Evolutionary conservation across 2,888 invertebrate genomes (phyloP), one percentile per base, ranked within the genome.

Genomic region (Diloba caeruleocephala): DNA sequence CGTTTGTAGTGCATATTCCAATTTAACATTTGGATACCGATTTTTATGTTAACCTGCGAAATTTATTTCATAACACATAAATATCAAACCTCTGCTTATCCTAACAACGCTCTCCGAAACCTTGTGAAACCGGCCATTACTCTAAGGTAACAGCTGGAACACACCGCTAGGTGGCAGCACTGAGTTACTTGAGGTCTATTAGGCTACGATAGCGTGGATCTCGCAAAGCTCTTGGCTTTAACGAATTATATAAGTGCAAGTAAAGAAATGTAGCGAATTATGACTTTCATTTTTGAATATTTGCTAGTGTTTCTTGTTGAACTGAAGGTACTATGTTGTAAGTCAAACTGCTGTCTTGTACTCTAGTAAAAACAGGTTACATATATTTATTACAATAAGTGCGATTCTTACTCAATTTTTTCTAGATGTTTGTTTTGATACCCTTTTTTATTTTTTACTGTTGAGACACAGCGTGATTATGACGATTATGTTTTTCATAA

Each of bases 171-270:
- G 36, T 56, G 52, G 52, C 45, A 44, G 33, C 45, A 39, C 64
- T 21, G 45, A 58, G 26, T 42, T 33, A 48, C 37, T 51, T 19
- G 48, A 54, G 39, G 15, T 55, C 31, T 46, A 25, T 21, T 29
- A 32, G 33, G 6, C 39, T 36, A 44, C 55, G 37, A 45, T 44
- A 45, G 21, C 31, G 5, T 33, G 39, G 32, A 28, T 37, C 17
- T 32, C 5, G 38, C 9, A 26, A 44, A 51, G 31, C 41, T 56
- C 34, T 49, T 17, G 3, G 23, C 8, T 37, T 25, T 63, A 58
- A 71, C 49, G 71, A 66, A 66, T 53, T 31, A 43, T 50, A 32
- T 59, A 43, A 53, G 42, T 45, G 32, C 25, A 25, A 7, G 12
- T 5, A 48, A 56, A 48, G 34, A 51, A 51, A 50, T 38, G 58